Conservation (phyloP, 2,797 vertebrate genomes). For the Melanotaenia pygmaea region DNA sequence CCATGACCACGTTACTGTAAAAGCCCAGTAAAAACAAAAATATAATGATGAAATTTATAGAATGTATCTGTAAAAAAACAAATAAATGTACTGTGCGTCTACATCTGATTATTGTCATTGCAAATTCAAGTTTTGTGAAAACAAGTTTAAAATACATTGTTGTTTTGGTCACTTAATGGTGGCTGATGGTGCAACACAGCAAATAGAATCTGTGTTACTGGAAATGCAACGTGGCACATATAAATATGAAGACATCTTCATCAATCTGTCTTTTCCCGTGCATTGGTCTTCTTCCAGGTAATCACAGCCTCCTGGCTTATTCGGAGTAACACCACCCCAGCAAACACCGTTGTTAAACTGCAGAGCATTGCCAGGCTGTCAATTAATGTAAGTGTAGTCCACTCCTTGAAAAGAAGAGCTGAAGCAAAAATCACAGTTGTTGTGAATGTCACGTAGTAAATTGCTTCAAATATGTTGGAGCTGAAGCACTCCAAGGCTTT, state of each 20-base stretch:
- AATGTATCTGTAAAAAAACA: neutral
- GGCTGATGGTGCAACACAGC: neutral
- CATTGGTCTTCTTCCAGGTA: conserved; percentile 85
- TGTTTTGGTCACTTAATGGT: conserved; percentile 13
- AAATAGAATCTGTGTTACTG: neutral
- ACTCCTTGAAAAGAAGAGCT: conserved; percentile 94
- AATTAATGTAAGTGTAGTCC: conserved; percentile 86
- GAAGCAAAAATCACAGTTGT: conserved; percentile 90
- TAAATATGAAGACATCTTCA: neutral
- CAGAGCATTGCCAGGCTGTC: conserved; percentile 92
- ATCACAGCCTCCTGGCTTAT: conserved; percentile 92
- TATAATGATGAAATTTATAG: neutral
- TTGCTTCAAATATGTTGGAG: conserved; percentile 92
- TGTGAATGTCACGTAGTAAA: conserved; percentile 96
- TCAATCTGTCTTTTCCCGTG: conserved; percentile 86
- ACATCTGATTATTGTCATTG: neutral
- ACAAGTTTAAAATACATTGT: neutral
- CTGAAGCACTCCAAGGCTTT: conserved; percentile 93
- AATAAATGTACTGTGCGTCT: neutral
- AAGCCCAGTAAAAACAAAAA: no score
- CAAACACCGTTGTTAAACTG: conserved; percentile 89
- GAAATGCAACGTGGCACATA: conserved; percentile 10
- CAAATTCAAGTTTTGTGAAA: neutral
- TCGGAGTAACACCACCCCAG: conserved; percentile 91
- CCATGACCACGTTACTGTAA: neutral